Base-by-base conservation (phyloP, 2,797 vertebrate species). In the Anguilla megastoma region DNA sequence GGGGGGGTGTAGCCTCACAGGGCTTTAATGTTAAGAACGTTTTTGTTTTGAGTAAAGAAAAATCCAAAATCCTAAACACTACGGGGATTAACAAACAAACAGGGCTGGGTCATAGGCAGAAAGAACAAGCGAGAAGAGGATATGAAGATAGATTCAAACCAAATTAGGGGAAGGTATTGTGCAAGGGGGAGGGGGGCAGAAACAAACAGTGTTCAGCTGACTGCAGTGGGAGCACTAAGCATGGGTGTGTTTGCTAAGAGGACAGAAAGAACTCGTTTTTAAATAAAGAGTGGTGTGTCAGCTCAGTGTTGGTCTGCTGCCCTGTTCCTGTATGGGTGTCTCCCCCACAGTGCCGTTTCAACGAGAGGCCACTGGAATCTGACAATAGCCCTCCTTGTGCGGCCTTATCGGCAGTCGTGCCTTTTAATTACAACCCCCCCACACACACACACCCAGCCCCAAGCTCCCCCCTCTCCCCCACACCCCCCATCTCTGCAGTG, bases 151-250 rank as follows among this genome's bases (percentile, higher is more conserved):
- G 93, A 95, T 92, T 92, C 92, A 95, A 94, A 95, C 92, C 93
- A 96, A 95, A 96, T 96, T 95, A 95, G 92, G 94, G 90, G 92
- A 96, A 93, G 92, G 92, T 93, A 91, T 95, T 93, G 95, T 91
- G 94, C 93, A 90, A 94, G 88, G 90, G 93, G 90, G 90, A 91
- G 48, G 93, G 92, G 92, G 91, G 89, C 90, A 89, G 92, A 92
- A 92, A 93, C 91, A 94, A 93, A 94, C 92, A 93, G 92, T 93
- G 92, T 86, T 86, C 90, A 90, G 91, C 94, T 95, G 95, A 91
- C 94, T 95, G 92, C 92, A 91, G 92, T 93, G 92, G 94, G 94
- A 90, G 87, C 54, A 83, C 94, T 94, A 92, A 94, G 93, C 91
- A 93, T 90, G 90, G 88, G 60, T 63, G 30, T 93, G 93, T 92